Evolutionary conservation across 2,888 invertebrate species (phyloP).

Genomic region (Lutraria lutraria): DNA sequence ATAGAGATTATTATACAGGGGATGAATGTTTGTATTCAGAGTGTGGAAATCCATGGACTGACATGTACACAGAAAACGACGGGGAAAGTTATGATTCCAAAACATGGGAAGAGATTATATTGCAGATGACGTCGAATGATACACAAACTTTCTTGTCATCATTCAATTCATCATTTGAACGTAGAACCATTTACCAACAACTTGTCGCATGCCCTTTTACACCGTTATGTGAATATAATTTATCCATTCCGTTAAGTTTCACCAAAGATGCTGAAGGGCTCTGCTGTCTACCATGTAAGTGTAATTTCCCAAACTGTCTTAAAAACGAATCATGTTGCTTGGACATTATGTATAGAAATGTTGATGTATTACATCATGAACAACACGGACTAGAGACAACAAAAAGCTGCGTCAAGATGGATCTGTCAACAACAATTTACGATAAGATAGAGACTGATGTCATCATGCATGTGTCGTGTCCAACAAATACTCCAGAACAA

Average conservation of each 20-base stretch:
- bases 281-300: constrained; percentile 30
- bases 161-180: constrained; percentile 15
- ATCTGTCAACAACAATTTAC: background rate
- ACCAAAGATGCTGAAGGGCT: background rate
- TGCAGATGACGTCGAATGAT: background rate
- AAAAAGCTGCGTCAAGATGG: background rate
- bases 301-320: constrained; percentile 35
- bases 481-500: background rate
- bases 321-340: constrained; percentile 35
- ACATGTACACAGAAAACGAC: too few relatives aligned
- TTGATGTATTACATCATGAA: background rate
- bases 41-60: too few relatives aligned
- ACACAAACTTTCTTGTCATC: constrained; percentile 12
- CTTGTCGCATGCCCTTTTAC: constrained; percentile 28
- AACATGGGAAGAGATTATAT: background rate
- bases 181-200: background rate
- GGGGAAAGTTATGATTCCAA: too few relatives aligned
- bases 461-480: background rate
- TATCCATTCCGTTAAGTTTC: background rate
- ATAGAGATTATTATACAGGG: too few relatives aligned
- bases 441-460: background rate
- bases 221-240: constrained; percentile 29
- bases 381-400: background rate
- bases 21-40: too few relatives aligned
- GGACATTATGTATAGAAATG: constrained; percentile 29